Percentiles rank a stretch among this genome's conserved stretches.
Evolutionary conservation across 2,888 invertebrate genomes (phyloP).

Genomic region (Sicus ferrugineus): DNA sequence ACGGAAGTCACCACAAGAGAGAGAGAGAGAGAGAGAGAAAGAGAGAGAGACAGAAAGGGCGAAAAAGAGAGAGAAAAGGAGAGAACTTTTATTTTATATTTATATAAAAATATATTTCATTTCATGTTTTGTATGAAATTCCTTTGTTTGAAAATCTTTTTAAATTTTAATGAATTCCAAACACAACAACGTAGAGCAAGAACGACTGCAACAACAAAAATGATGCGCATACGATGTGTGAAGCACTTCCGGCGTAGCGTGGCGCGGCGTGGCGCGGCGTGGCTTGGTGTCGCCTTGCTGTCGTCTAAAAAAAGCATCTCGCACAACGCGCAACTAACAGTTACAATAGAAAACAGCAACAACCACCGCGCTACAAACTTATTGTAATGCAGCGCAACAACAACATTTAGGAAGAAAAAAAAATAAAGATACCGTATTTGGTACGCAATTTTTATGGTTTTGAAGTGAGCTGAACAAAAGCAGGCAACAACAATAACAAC

Average conservation of each 20-base stretch:
- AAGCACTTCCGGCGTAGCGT: background rate
- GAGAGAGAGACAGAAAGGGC: too few species aligned
- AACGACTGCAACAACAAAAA: too few species aligned
- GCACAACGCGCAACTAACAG: background rate
- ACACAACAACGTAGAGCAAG: too few species aligned
- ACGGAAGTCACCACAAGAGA: too few species aligned
- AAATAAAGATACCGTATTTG: background rate
- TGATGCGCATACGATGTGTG: background rate
- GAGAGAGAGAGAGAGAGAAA: too few species aligned
- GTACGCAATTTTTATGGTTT: background rate
- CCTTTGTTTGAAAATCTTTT: too few species aligned
- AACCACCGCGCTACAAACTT: background rate
- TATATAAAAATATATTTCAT: too few species aligned
- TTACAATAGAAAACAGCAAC: background rate
- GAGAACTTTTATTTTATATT: too few species aligned
- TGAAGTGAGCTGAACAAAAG: background rate
- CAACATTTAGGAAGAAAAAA: background rate
- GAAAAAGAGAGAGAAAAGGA: too few species aligned
- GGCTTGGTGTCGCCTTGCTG: background rate
- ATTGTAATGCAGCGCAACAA: background rate
- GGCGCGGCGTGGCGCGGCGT: background rate
- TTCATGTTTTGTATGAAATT: too few species aligned
- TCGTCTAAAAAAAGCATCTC: background rate
- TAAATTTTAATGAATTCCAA: too few species aligned
- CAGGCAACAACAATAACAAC: background rate